Evolutionary conservation across 2,113 vertebrate genomes (phyloP), one percentile per base, ranked within the genome.

Genomic region (Porphyrio hochstetteri): DNA sequence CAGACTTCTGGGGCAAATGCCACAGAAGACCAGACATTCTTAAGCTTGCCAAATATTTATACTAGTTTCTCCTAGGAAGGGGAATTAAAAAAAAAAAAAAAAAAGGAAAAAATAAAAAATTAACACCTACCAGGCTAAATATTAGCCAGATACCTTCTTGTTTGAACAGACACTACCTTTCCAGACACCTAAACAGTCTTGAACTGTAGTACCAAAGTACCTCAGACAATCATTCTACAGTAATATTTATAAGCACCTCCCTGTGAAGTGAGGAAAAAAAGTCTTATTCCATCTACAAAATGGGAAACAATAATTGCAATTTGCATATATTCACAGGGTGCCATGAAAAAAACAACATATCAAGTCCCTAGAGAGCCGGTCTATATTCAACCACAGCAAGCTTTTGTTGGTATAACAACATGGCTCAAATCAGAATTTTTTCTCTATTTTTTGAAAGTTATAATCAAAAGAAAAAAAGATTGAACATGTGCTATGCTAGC

Each of bases 401-500:
- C 16, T 61, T 94, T 87, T 87, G 92, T 33, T 46, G 10, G 55
- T 92, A 31, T 68, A 59, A 24, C 57, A 82, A 78, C 53, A 84
- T 25, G 7, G 61, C 40, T 48, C 40, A 89, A 90, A 95, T 60
- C 17, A 94, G 93, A 92, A 65, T 72, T 42, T 50, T 35, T 70
- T 68, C 33, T 18, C 12, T 74, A 9, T 50, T 92, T 92, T 86
- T 78, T 93, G 28, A 93, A 92, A 81, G 64, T 63, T 46, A 76
- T 16, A 94, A 90, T 96, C 71, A 97, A 93, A 95, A 94, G 40
- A 16, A 55, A 55, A 74, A 90, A 82, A 88, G 8, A 90, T 72
- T 88, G 80, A 90, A 88, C 69, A 96, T 75, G 90, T 92, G 56
- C 72, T 95, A 86, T 92, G 56, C 72, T 95, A 86, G 61, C 56